Conservation (phyloP, 2,797 vertebrate species). For the Muscicapa comitata region DNA sequence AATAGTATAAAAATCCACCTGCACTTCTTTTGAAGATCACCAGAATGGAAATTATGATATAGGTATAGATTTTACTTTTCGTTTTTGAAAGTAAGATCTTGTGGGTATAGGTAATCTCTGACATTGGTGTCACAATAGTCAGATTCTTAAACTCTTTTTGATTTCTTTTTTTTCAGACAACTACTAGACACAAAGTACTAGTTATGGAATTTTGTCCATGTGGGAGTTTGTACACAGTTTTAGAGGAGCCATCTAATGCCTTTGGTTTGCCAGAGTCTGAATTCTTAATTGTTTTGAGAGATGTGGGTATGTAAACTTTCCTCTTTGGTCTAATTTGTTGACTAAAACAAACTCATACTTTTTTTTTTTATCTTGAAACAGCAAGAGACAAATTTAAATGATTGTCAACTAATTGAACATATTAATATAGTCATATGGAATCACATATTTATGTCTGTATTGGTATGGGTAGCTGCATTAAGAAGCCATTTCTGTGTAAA, state of each 20-base stretch:
- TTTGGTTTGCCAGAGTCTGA: conserved; percentile 95
- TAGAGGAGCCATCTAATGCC: conserved; percentile 94
- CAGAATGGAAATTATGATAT: background rate
- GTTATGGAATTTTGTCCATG: conserved; percentile 98
- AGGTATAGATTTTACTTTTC: background rate
- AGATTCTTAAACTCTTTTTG: background rate
- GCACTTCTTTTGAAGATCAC: background rate
- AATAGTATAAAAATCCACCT: background rate
- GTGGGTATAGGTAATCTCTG: background rate
- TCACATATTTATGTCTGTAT: background rate
- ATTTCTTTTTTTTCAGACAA: conserved; percentile 78
- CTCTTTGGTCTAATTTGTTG: background rate
- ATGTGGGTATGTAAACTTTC: conserved; percentile 85
- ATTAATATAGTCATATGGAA: background rate
- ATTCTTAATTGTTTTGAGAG: conserved; percentile 94
- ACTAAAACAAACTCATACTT: background rate
- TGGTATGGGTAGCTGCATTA: background rate
- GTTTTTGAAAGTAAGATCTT: background rate
- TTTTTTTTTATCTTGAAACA: background rate
- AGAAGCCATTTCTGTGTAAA: background rate
- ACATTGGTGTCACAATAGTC: background rate
- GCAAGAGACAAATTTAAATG: background rate
- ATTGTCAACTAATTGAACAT: background rate
- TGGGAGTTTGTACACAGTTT: conserved; percentile 93
- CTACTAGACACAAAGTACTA: conserved; percentile 93